phyloP scores from a whole-genome alignment of 1,140 invertebrate genomes.

The Harpegnathos saltator region DNA sequence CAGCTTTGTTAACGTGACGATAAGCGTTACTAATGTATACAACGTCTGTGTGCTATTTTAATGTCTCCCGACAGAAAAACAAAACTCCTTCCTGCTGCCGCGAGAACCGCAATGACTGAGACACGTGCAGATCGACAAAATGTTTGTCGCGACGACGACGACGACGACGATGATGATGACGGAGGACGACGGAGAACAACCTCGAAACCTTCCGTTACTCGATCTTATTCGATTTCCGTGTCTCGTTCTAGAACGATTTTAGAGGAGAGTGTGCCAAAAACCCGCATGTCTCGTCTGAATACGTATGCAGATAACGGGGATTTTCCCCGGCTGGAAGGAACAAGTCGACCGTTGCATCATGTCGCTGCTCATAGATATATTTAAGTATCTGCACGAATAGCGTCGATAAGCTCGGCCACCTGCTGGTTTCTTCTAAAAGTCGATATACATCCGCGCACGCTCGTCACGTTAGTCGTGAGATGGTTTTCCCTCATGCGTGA shows the following conservation, averaged over 20 bases:
- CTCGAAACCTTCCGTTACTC: constrained; percentile 64
- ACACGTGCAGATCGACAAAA: not conserved
- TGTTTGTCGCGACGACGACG: not conserved
- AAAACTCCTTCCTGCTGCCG: too few species aligned
- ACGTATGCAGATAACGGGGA: constrained; percentile 68
- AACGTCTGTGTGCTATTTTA: not conserved
- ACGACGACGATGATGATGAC: not conserved
- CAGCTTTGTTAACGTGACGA: not conserved
- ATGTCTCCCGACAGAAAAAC: too few species aligned
- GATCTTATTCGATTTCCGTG: constrained; percentile 68
- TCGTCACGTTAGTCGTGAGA: not conserved
- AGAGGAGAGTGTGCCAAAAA: constrained; percentile 69
- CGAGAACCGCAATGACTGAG: too few species aligned
- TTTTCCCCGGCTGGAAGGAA: constrained; percentile 15
- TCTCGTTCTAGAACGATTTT: constrained; percentile 60
- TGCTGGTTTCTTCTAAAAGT: not conserved
- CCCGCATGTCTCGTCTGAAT: constrained; percentile 56
- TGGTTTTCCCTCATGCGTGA: not conserved
- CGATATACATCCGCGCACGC: not conserved
- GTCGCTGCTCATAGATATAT: constrained; percentile 21
- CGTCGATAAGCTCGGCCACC: constrained; percentile 14
- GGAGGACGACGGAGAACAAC: not conserved
- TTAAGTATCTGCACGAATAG: constrained; percentile 48
- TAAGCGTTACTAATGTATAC: not conserved
- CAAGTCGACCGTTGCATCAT: constrained; percentile 13